A percentile compares a stretch with the other conserved stretches of the same genome.
These are phyloP conservation scores for Steinernema carpocapsae DNA, from an alignment of 2,888 invertebrate species.

Conservation along the genomic window DNA sequence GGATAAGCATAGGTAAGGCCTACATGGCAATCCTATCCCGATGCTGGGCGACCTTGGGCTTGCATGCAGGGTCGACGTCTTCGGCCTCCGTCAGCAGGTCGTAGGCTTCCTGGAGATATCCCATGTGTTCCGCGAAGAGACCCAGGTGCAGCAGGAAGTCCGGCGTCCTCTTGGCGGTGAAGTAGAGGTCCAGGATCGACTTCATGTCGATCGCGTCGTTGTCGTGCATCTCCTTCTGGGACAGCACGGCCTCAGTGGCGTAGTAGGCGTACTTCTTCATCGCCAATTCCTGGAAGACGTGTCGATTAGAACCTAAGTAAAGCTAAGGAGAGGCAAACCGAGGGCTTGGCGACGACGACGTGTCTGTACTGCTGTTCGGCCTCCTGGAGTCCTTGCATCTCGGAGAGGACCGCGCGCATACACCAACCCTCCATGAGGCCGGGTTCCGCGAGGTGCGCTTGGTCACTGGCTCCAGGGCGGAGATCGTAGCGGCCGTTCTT, in stretches of 20 bases:
- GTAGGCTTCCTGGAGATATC: constrained; percentile 40
- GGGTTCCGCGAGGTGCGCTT: constrained; percentile 45
- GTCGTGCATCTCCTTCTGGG: constrained; percentile 31
- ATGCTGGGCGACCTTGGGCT: background rate
- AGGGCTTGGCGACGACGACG: constrained; percentile 41
- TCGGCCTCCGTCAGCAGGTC: constrained; percentile 33
- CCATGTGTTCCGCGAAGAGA: constrained; percentile 43
- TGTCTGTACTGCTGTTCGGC: constrained; percentile 44
- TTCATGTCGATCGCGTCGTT: constrained; percentile 42
- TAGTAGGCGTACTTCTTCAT: constrained; percentile 39
- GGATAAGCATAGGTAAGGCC: background rate
- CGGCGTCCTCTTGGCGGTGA: constrained; percentile 14
- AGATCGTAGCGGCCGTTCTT: constrained; percentile 40
- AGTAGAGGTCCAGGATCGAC: constrained; percentile 35
- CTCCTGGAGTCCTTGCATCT: constrained; percentile 32
- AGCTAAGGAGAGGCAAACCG: constrained; percentile 35
- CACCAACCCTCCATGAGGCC: constrained; percentile 43
- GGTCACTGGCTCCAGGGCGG: constrained; percentile 39
- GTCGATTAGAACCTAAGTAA: background rate
- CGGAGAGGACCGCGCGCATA: constrained; percentile 34
- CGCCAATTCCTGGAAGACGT: constrained; percentile 35
- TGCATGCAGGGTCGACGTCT: background rate
- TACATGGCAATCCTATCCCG: background rate
- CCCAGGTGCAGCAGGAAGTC: constrained; percentile 29
- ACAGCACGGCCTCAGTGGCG: constrained; percentile 25